Evolutionary conservation across 2,888 invertebrate genomes (phyloP).

Genomic region (Spatulosminthurus flaviceps): DNA sequence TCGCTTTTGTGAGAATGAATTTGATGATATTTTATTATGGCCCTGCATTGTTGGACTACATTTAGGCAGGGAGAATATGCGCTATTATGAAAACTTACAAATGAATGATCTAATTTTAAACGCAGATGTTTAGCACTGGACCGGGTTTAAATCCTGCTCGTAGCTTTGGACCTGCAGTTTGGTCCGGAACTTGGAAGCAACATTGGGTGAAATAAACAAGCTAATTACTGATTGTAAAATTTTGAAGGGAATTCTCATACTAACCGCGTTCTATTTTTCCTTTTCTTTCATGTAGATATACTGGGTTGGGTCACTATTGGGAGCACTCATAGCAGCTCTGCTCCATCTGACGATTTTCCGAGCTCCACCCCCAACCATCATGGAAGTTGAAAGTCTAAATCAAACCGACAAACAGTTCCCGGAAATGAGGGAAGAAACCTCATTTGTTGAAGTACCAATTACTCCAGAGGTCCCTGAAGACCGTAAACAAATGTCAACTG

Average conservation of each 20-base stretch:
- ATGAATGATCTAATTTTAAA: not conserved
- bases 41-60: too few relatives aligned
- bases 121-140: conserved; percentile 67
- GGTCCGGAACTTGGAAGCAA: conserved; percentile 66
- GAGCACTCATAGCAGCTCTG: conserved; percentile 64
- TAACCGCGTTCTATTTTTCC: too few relatives aligned
- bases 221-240: too few relatives aligned
- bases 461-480: too few relatives aligned
- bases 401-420: not conserved
- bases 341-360: not conserved
- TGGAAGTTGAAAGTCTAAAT: too few relatives aligned
- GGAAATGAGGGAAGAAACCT: not conserved
- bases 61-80: too few relatives aligned
- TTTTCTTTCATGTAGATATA: too few relatives aligned
- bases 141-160: conserved; percentile 69
- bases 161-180: conserved; percentile 68
- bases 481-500: too few relatives aligned
- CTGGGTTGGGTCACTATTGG: conserved; percentile 65
- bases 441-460: not conserved
- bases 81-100: not conserved
- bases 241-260: too few relatives aligned
- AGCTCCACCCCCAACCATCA: not conserved
- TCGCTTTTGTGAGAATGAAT: conserved; percentile 37
- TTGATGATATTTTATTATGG: too few relatives aligned
- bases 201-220: conserved; percentile 67